Conservation (phyloP, 1,140 invertebrate species). For the Aphis gossypii region DNA sequence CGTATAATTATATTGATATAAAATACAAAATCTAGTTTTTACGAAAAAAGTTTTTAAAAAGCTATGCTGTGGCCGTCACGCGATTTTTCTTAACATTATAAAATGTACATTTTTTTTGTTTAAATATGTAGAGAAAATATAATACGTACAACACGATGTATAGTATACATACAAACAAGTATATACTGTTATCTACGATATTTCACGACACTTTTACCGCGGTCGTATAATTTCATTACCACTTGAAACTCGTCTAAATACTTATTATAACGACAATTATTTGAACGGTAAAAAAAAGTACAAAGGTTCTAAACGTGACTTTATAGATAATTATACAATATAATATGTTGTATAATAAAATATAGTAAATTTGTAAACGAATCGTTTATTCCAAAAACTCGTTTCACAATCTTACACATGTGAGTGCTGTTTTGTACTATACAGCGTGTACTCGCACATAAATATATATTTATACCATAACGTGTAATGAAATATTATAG, state of each 20-base stretch:
- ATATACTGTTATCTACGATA: background rate
- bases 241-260: background rate
- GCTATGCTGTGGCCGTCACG: background rate
- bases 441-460: background rate
- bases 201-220: background rate
- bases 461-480: too few relatives aligned
- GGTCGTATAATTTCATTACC: background rate
- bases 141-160: background rate
- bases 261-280: background rate
- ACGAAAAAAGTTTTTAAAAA: background rate
- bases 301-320: background rate
- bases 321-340: background rate
- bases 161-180: background rate
- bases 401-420: background rate
- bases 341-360: background rate
- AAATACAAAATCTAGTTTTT: background rate
- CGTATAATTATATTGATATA: constrained; percentile 18
- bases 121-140: constrained; percentile 2
- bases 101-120: background rate
- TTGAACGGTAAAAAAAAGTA: background rate
- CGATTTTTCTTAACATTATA: background rate
- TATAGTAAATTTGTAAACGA: background rate
- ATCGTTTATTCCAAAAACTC: background rate
- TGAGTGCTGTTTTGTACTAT: background rate
- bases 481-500: background rate